Evolutionary conservation across 2,797 vertebrate species (phyloP).

Genomic region (Geotrypetes seraphini): DNA sequence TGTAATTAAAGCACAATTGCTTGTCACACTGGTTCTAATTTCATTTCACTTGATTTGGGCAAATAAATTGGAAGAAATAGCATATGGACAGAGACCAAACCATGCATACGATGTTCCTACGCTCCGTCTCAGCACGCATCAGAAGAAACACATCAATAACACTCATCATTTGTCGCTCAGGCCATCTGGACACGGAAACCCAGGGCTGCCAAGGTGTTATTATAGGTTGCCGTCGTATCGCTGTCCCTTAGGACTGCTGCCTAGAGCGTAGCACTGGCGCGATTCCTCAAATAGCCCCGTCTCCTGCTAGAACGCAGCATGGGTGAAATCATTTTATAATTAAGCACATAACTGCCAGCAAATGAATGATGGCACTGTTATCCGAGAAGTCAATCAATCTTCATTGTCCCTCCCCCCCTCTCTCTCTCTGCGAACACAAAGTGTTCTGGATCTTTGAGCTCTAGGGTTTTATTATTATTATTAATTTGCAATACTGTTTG

Average conservation of each 20-base stretch:
- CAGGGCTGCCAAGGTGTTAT: neutral
- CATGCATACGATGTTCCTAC: conserved; percentile 9
- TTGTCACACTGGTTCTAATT: conserved; percentile 7
- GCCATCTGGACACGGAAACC: conserved; percentile 20
- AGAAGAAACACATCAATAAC: conserved; percentile 9
- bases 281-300: conserved; percentile 19
- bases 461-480: too few relatives aligned
- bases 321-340: conserved; percentile 8
- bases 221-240: conserved; percentile 11
- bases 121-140: conserved; percentile 21
- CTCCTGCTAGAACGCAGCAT: neutral
- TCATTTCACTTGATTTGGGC: conserved; percentile 23
- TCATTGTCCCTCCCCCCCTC: too few relatives aligned
- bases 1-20: conserved; percentile 20
- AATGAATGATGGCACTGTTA: neutral
- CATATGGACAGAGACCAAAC: conserved; percentile 38
- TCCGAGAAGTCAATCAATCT: neutral
- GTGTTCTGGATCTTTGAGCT: too few relatives aligned
- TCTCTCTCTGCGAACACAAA: too few relatives aligned
- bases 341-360: conserved; percentile 1
- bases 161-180: conserved; percentile 1
- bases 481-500: too few relatives aligned
- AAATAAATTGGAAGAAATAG: conserved; percentile 31
- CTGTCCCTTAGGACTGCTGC: conserved; percentile 14
- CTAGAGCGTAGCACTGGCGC: neutral